Percentiles rank a stretch among this genome's conserved stretches.
Conservation (phyloP, 2,888 invertebrate genomes). For the Julus scandinavius region DNA sequence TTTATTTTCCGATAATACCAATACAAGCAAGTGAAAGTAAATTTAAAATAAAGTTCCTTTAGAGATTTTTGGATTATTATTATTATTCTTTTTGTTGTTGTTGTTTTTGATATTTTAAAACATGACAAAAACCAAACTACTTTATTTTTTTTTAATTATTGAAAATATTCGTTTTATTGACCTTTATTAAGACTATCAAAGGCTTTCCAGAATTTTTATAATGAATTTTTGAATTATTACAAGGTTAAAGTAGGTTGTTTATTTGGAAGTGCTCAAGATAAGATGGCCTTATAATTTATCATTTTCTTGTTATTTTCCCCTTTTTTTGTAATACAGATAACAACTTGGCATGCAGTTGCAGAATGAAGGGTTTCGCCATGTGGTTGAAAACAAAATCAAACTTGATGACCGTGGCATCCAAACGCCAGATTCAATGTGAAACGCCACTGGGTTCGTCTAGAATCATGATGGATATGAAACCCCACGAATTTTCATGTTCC, state of each 20-base stretch:
- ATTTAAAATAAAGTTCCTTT: too few species aligned
- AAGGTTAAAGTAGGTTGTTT: background rate
- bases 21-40: too few species aligned
- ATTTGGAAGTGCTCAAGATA: background rate
- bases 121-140: background rate
- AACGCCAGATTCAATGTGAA: conserved; percentile 12
- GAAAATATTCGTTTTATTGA: too few species aligned
- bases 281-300: background rate
- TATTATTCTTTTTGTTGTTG: too few species aligned
- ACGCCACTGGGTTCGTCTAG: background rate
- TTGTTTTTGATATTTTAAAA: too few species aligned
- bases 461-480: background rate
- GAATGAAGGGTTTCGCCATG: conserved; percentile 48
- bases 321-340: conserved; percentile 39
- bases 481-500: conserved; percentile 38
- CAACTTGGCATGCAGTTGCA: conserved; percentile 39
- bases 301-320: background rate
- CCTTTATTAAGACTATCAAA: too few species aligned
- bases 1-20: too few species aligned
- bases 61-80: too few species aligned
- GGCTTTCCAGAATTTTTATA: too few species aligned
- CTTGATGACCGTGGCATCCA: background rate
- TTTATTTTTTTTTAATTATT: too few species aligned
- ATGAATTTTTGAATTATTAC: too few species aligned
- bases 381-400: conserved; percentile 30